Conservation (phyloP, 2,113 vertebrate genomes). For the Litocranius walleri region DNA sequence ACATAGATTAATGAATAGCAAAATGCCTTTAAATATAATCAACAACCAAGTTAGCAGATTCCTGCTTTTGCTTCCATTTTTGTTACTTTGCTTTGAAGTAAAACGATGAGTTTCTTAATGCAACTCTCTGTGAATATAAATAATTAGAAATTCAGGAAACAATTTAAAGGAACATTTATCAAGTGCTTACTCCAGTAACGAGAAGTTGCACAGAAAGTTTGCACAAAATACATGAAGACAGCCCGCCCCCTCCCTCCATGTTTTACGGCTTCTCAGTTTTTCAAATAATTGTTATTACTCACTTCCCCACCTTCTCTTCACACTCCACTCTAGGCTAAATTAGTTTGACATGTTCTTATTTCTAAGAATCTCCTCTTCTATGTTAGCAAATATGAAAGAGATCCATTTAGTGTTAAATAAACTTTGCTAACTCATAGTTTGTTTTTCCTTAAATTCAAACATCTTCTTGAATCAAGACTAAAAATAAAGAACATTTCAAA, state of each 20-base stretch:
- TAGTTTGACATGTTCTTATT: background rate
- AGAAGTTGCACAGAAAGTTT: background rate
- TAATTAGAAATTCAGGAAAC: background rate
- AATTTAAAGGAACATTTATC: background rate
- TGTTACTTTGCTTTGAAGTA: background rate
- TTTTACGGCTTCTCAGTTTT: background rate
- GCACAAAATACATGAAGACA: background rate
- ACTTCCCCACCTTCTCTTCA: background rate
- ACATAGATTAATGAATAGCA: background rate
- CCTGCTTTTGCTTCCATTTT: background rate
- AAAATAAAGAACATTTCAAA: background rate
- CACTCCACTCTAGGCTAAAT: background rate
- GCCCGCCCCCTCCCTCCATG: too few relatives aligned
- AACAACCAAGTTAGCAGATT: background rate
- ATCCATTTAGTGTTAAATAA: background rate
- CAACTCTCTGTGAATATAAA: background rate
- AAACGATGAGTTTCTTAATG: background rate
- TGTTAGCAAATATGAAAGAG: background rate
- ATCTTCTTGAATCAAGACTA: background rate
- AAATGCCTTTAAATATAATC: background rate
- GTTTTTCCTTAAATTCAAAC: background rate
- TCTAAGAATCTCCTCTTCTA: conserved; percentile 13
- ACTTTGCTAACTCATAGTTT: background rate
- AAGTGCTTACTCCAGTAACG: background rate
- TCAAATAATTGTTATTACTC: background rate